Conservation (phyloP, 2,888 invertebrate species). For the Stegana nigrithorax region DNA sequence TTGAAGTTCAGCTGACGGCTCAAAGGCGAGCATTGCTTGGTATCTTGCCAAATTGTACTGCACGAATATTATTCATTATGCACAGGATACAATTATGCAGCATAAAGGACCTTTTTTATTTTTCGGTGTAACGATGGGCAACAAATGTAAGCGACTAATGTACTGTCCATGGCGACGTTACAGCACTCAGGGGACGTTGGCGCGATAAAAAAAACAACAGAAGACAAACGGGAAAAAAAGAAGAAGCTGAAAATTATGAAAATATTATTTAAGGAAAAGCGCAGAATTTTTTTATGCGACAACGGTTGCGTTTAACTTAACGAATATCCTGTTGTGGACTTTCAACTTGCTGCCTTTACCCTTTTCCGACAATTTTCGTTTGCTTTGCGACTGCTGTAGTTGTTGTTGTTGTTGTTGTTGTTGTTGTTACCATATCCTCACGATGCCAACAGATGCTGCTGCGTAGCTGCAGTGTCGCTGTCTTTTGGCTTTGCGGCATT, state of each 20-base stretch:
- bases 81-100: too few relatives aligned
- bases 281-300: background rate
- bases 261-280: constrained; percentile 23
- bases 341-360: background rate
- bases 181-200: too few relatives aligned
- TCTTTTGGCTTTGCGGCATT: background rate
- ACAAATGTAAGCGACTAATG: constrained; percentile 4
- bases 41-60: too few relatives aligned
- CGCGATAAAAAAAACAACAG: constrained; percentile 19
- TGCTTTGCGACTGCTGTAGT: background rate
- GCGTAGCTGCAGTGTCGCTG: too few relatives aligned
- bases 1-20: constrained; percentile 8
- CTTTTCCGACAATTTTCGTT: background rate
- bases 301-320: background rate
- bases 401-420: background rate
- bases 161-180: constrained; percentile 27
- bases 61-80: too few relatives aligned
- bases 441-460: too few relatives aligned
- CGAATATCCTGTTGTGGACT: background rate
- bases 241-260: constrained; percentile 47
- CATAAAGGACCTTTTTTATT: too few relatives aligned
- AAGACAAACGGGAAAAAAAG: constrained; percentile 40
- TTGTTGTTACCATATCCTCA: background rate
- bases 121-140: too few relatives aligned
- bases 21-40: too few relatives aligned